Evolutionary conservation across 2,113 vertebrate species (phyloP).

Genomic region (Castor canadensis): DNA sequence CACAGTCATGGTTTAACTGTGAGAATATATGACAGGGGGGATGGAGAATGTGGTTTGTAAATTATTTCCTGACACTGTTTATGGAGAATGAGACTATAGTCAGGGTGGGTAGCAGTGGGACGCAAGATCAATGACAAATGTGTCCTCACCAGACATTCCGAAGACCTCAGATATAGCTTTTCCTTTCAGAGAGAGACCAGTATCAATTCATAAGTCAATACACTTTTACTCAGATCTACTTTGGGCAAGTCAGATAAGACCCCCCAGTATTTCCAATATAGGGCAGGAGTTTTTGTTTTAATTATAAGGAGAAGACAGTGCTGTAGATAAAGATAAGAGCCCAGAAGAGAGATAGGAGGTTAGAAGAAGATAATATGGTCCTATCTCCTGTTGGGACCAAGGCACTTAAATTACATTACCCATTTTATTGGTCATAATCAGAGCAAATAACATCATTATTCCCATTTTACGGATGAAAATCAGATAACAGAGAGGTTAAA

Average conservation of each 20-base stretch:
- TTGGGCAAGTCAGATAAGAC: background rate
- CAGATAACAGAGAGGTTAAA: background rate
- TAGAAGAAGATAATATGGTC: background rate
- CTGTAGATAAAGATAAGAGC: background rate
- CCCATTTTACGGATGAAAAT: background rate
- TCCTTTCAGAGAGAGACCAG: background rate
- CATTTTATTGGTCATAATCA: too few relatives aligned
- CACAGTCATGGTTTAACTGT: constrained; percentile 1
- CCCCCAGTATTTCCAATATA: background rate
- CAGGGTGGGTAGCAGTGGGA: background rate
- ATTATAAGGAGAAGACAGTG: background rate
- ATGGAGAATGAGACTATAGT: background rate
- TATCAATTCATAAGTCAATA: background rate
- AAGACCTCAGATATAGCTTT: background rate
- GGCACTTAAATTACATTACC: background rate
- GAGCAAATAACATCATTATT: background rate
- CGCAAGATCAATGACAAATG: background rate
- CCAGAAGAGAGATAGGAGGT: background rate
- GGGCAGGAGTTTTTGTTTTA: background rate
- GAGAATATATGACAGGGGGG: constrained; percentile 20
- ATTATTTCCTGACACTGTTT: constrained; percentile 39
- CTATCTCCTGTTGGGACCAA: background rate
- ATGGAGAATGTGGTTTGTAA: constrained; percentile 55
- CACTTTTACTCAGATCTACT: background rate
- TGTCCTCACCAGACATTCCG: background rate